Evolutionary conservation across 1,140 invertebrate species (phyloP).

Genomic region (Aethina tumida): DNA sequence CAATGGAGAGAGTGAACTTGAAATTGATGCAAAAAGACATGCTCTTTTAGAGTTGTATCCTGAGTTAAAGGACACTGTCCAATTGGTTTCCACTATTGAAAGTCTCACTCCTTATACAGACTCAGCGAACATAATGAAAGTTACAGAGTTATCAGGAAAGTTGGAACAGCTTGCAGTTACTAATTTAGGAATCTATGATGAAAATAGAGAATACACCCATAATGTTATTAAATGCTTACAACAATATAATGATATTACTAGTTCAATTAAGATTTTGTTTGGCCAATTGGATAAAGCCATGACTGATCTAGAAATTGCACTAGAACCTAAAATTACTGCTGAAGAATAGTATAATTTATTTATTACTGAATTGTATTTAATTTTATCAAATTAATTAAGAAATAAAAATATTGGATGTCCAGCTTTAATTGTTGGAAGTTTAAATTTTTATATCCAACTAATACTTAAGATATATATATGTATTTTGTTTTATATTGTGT

Average conservation of each 20-base stretch:
- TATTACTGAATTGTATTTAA: too few species aligned
- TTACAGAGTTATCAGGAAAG: conserved; percentile 25
- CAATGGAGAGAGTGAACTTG: conserved; percentile 26
- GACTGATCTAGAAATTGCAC: conserved; percentile 25
- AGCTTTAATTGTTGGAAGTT: too few species aligned
- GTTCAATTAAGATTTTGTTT: conserved; percentile 29
- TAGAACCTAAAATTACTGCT: conserved; percentile 20
- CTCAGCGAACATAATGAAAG: conserved; percentile 24
- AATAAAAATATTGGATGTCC: too few species aligned
- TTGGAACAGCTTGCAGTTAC: conserved; percentile 22
- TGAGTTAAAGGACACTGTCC: conserved; percentile 28
- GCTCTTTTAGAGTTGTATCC: conserved; percentile 31
- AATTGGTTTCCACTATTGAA: conserved; percentile 25
- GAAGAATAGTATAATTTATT: conserved; percentile 25
- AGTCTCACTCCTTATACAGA: conserved; percentile 22
- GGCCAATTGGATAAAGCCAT: conserved; percentile 28
- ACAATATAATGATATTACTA: conserved; percentile 31
- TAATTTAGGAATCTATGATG: conserved; percentile 26
- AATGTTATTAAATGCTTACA: conserved; percentile 29
- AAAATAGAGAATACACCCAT: conserved; percentile 24
- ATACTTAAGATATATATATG: too few species aligned
- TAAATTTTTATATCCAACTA: too few species aligned
- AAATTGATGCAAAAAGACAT: conserved; percentile 27
- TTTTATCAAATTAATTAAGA: too few species aligned
- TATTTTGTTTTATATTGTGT: too few species aligned